A percentile compares a stretch with the other conserved stretches of the same genome.
Evolutionary conservation across 2,888 invertebrate genomes (phyloP).

Genomic region (Perizoma flavofasciatum): DNA sequence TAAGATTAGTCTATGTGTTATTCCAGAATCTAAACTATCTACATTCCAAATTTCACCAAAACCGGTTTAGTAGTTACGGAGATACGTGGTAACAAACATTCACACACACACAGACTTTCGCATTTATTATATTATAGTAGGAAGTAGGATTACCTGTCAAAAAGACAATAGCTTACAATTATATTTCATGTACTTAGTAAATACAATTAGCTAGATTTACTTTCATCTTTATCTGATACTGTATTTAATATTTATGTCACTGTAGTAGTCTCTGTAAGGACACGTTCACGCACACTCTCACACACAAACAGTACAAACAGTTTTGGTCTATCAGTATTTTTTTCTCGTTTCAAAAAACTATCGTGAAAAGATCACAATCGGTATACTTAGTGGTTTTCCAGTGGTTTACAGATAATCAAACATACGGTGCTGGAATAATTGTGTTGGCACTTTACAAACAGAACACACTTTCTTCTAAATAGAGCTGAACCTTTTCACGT

Average conservation of each 20-base stretch:
- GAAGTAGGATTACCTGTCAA: conserved; percentile 82
- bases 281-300: conserved; percentile 52
- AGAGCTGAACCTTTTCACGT: conserved; percentile 15
- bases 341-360: no score
- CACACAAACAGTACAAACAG: no score
- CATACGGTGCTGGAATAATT: not conserved
- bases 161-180: conserved; percentile 78
- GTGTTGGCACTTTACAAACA: conserved; percentile 1
- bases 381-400: no score
- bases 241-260: conserved; percentile 53
- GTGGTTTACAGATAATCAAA: no score
- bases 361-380: no score
- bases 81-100: no score
- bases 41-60: no score
- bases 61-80: no score
- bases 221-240: conserved; percentile 38
- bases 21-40: no score
- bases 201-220: conserved; percentile 82
- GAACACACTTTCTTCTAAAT: conserved; percentile 10
- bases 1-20: no score
- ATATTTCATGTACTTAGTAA: conserved; percentile 80
- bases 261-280: conserved; percentile 67
- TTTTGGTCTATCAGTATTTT: conserved; percentile 3
- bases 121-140: no score
- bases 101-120: no score